These are phyloP conservation scores for Luehdorfia chinensis DNA, from an alignment of 1,140 invertebrate genomes.

Conservation along the genomic window DNA sequence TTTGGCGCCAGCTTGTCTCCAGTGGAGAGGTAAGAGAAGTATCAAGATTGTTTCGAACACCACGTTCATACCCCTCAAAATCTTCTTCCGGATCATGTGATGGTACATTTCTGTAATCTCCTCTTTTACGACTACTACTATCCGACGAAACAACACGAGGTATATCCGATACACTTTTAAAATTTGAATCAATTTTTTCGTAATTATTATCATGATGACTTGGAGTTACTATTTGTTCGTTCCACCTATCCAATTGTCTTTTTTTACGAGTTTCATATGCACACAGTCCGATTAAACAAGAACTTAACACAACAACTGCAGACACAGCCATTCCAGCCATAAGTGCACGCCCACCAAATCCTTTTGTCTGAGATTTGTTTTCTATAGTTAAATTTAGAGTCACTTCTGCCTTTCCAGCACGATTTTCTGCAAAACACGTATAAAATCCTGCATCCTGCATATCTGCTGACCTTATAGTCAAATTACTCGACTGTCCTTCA, in stretches of 20 bases:
- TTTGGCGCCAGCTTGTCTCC: slow-evolving; percentile 48
- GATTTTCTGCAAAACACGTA: slow-evolving; percentile 86
- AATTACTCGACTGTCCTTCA: slow-evolving; percentile 78
- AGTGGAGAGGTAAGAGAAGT: slow-evolving; percentile 47
- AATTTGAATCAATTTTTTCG: slow-evolving; percentile 86
- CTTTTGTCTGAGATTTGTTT: slow-evolving; percentile 78
- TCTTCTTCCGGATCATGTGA: slow-evolving; percentile 81
- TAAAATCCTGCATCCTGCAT: slow-evolving; percentile 85
- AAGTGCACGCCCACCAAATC: slow-evolving; percentile 79
- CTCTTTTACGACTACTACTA: slow-evolving; percentile 72
- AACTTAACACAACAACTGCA: slow-evolving; percentile 66
- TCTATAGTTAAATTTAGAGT: slow-evolving; percentile 83
- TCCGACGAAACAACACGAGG: slow-evolving; percentile 53
- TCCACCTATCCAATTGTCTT: slow-evolving; percentile 69
- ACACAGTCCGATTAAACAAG: slow-evolving; percentile 66
- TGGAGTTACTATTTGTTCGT: slow-evolving; percentile 77
- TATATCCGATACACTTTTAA: slow-evolving; percentile 71
- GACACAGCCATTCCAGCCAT: slow-evolving; percentile 77
- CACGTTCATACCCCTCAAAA: slow-evolving; percentile 67
- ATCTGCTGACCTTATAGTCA: slow-evolving; percentile 84
- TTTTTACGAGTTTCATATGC: slow-evolving; percentile 68
- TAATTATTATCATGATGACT: slow-evolving; percentile 81
- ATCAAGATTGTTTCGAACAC: slow-evolving; percentile 36
- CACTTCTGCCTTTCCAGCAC: slow-evolving; percentile 84
- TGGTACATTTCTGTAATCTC: slow-evolving; percentile 84